Base-by-base conservation (phyloP, 2,888 invertebrate species). In the Halocaridina rubra region DNA sequence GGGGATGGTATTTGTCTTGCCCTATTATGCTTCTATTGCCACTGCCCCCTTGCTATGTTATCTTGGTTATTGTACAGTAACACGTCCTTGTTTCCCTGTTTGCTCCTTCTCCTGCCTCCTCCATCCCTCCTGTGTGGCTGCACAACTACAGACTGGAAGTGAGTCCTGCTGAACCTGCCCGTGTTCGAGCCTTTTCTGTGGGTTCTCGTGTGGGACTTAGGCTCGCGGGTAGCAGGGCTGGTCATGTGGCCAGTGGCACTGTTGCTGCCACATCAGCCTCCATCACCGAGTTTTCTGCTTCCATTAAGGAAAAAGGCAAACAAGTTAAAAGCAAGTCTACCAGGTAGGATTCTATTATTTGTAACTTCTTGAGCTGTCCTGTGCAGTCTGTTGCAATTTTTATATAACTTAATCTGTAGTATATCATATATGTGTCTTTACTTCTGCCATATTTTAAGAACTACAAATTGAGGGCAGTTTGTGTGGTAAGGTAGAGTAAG, bases 131-230 rank as follows among this genome's bases (percentile, higher is more conserved):
- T 71, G 64, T 59, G 80, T 72, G 72, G 74, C 61, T 74, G 72
- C 32, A 27, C 80, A 80, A 80, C 76, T 24, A 39, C 71, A 86
- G 86, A 79, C 81, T 78, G 81, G 85, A 82, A 53, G 80, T 85
- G 33, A 80, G 78, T 59, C 77, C 80, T 27, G 76, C 78, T 29
- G 89, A 90, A 57, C 88, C 89, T 24, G 88, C 89, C 79, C 92
- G 95, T 78, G 94, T 94, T 69, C 93, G 96, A 89, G 95, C 96
- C 5, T 95, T 94, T 91, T 95, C 95, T 80, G 95, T 95, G 76
- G 96, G 96, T 29, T 94, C 94, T 88, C 93, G 93, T 87, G 92
- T 93, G 5, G 87, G 86, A 46, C 84, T 89, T n/a, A 93, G 93
- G 77, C 81, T 84, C 16, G 78, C 79, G 53, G 72, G 86, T 39